Conservation (phyloP, 2,888 invertebrate genomes). For the Amiota mariae region DNA sequence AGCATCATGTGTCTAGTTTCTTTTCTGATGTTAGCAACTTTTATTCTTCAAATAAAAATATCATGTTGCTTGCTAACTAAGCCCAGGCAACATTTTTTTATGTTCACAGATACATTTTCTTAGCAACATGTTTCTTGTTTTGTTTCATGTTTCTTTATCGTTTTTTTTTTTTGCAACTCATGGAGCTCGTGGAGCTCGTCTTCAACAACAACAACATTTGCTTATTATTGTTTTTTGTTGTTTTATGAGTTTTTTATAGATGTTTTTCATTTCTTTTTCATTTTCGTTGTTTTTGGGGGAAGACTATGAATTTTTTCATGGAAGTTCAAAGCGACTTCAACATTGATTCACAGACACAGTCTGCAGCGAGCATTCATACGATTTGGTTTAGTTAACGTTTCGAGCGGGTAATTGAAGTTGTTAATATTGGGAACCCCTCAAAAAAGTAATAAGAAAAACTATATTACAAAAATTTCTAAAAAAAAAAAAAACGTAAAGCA, state of each 20-base stretch:
- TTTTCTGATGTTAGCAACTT: too few species aligned
- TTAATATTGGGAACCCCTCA: not conserved
- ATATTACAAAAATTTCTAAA: not conserved
- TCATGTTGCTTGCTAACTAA: too few species aligned
- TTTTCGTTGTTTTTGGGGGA: constrained; percentile 31
- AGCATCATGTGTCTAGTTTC: too few species aligned
- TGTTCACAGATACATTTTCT: not conserved
- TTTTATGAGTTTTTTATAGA: constrained; percentile 33
- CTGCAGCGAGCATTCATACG: constrained; percentile 68
- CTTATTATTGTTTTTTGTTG: not conserved
- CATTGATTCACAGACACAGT: constrained; percentile 57
- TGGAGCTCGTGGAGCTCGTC: too few species aligned
- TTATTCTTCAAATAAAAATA: too few species aligned
- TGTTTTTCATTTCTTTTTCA: constrained; percentile 28
- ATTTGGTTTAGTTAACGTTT: constrained; percentile 55
- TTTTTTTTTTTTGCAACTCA: too few species aligned
- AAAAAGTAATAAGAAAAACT: not conserved
- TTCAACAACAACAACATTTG: constrained; percentile 37
- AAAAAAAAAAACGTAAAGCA: not conserved
- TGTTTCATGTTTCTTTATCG: too few species aligned
- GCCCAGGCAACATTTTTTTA: constrained; percentile 21
- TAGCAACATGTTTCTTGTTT: not conserved
- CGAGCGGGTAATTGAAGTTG: constrained; percentile 1
- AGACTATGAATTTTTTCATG: constrained; percentile 39
- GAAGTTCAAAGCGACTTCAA: constrained; percentile 41